A percentile compares a stretch with the other conserved stretches of the same genome.
Evolutionary conservation across 2,797 vertebrate species (phyloP).

Genomic region (Chaenodraco wilsoni): DNA sequence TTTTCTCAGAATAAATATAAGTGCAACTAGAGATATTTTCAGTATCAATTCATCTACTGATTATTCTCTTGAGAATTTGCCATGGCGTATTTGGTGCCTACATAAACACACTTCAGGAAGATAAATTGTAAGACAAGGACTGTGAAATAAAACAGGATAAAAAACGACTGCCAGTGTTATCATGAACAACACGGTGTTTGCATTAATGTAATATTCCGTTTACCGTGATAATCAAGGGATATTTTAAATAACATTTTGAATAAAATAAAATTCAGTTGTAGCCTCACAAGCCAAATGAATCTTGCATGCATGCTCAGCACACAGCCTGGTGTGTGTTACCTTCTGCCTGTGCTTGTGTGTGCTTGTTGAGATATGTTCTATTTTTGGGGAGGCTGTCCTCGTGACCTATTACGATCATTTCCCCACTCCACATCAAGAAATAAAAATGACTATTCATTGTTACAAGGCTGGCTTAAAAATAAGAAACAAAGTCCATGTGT

Average conservation of each 20-base stretch:
- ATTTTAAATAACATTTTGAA: constrained; percentile 1
- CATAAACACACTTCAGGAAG: no score
- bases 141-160: no score
- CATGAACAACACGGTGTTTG: no score
- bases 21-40: no score
- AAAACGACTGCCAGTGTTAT: no score
- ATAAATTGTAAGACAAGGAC: no score
- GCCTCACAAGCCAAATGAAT: background rate
- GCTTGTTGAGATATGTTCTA: constrained; percentile 28
- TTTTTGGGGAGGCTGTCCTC: constrained; percentile 33
- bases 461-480: constrained; percentile 36
- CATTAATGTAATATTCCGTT: no score
- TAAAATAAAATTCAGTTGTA: background rate
- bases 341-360: constrained; percentile 4
- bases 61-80: no score
- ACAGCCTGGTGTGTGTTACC: constrained; percentile 6
- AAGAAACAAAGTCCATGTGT: constrained; percentile 61
- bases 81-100: no score
- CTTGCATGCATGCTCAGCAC: background rate
- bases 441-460: constrained; percentile 55
- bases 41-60: no score
- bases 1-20: no score
- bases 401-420: constrained; percentile 51
- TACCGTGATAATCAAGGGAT: background rate
- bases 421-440: constrained; percentile 37